Percentiles rank a stretch among this genome's conserved stretches.
Conservation (phyloP, 2,888 invertebrate genomes). For the Eupithecia abbreviata region DNA sequence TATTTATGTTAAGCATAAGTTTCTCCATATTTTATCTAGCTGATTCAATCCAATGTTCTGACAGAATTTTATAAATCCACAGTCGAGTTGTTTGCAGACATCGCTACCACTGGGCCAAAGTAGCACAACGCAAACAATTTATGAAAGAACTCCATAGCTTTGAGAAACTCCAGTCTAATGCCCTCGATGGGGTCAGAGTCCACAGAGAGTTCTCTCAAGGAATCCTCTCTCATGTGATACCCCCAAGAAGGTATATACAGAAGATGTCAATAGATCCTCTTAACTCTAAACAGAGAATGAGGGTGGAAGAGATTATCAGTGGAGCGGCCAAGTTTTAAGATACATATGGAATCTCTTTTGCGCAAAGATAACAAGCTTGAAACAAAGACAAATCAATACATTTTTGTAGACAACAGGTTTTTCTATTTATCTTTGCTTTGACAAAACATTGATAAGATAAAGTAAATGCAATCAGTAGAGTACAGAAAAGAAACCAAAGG, state of each 20-base stretch:
- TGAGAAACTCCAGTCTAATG: slow-evolving; percentile 85
- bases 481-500: neutral
- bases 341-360: slow-evolving; percentile 49
- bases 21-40: no score
- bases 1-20: no score
- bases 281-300: slow-evolving; percentile 68
- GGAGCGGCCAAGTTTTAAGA: slow-evolving; percentile 65
- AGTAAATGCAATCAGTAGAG: neutral
- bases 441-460: neutral
- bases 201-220: slow-evolving; percentile 86
- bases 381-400: neutral
- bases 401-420: neutral
- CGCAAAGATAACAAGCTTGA: neutral
- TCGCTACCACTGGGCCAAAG: slow-evolving; percentile 81
- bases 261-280: slow-evolving; percentile 74
- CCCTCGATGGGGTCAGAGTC: slow-evolving; percentile 85
- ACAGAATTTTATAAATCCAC: slow-evolving; percentile 32
- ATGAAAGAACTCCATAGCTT: slow-evolving; percentile 85
- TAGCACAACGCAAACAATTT: slow-evolving; percentile 83
- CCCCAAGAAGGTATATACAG: slow-evolving; percentile 74
- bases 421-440: neutral
- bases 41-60: neutral
- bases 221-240: slow-evolving; percentile 79
- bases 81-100: slow-evolving; percentile 87
- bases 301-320: slow-evolving; percentile 76